phyloP scores from a whole-genome alignment of 2,797 vertebrate genomes.

The Artibeus lituratus region DNA sequence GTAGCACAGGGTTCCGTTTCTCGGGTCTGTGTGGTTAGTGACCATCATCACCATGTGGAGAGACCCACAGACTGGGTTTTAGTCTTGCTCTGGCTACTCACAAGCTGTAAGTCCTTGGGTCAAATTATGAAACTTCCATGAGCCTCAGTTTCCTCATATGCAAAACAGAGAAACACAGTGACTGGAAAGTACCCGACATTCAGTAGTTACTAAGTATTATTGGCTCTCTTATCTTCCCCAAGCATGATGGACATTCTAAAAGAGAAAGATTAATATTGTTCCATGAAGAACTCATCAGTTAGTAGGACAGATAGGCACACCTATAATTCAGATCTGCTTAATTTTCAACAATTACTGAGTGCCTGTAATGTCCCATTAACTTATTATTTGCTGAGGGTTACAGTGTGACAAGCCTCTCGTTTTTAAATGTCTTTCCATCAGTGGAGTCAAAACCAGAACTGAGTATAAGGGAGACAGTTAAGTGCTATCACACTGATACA shows the following conservation, averaged over 20 bases:
- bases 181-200: background rate
- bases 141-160: background rate
- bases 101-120: background rate
- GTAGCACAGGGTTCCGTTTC: background rate
- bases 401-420: background rate
- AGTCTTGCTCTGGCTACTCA: background rate
- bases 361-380: background rate
- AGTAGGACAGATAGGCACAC: background rate
- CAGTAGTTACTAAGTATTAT: background rate
- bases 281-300: background rate
- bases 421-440: background rate
- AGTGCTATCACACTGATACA: background rate
- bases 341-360: background rate
- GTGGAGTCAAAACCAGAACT: background rate
- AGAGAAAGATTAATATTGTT: background rate
- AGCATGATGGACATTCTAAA: background rate
- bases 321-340: background rate
- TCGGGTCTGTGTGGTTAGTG: background rate
- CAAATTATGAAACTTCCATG: background rate
- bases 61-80: background rate
- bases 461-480: background rate
- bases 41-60: background rate
- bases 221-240: background rate
- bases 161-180: background rate
- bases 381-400: background rate